Evolutionary conservation across 2,797 vertebrate genomes (phyloP).

Genomic region (Emydoidea blandingii): DNA sequence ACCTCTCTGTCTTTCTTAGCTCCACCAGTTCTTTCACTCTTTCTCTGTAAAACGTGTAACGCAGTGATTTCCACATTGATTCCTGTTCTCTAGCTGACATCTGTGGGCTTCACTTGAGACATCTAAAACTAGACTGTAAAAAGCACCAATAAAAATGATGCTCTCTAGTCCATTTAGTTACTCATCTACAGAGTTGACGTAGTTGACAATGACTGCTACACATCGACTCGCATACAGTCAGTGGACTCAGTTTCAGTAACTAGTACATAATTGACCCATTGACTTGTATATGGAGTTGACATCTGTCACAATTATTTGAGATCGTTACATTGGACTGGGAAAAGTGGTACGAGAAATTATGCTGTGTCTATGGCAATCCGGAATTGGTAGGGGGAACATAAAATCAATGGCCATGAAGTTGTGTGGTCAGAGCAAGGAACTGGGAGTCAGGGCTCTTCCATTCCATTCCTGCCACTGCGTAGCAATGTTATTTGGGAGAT

Average conservation of each 20-base stretch:
- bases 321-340: neutral
- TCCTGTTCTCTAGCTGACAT: neutral
- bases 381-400: neutral
- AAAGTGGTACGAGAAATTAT: neutral
- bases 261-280: neutral
- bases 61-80: neutral
- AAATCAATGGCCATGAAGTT: neutral
- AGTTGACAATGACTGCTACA: neutral
- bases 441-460: neutral
- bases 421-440: neutral
- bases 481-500: neutral
- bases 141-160: neutral
- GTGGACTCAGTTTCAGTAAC: neutral
- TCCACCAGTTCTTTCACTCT: neutral
- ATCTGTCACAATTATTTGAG: neutral
- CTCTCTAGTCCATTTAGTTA: neutral
- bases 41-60: neutral
- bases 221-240: neutral
- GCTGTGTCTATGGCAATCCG: neutral
- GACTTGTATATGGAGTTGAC: constrained; percentile 7
- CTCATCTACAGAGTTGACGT: neutral
- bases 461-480: neutral
- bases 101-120: neutral
- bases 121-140: neutral
- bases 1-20: neutral